Evolutionary conservation across 2,888 invertebrate species (phyloP).

Genomic region (Eilema caniola): DNA sequence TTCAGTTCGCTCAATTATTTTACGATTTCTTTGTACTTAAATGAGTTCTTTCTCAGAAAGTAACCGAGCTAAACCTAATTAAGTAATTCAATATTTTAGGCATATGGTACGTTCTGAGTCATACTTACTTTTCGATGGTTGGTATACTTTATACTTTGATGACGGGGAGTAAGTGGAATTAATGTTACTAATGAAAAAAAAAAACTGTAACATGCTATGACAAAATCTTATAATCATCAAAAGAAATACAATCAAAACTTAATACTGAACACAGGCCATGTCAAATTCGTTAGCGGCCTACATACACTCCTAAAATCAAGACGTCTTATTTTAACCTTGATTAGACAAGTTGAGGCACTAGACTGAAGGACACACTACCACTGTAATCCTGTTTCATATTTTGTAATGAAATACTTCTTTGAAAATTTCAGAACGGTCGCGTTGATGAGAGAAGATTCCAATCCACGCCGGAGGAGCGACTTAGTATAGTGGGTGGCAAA

Average conservation of each 20-base stretch:
- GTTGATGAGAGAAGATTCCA: constrained; percentile 96
- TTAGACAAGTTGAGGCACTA: too few relatives aligned
- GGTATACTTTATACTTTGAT: neutral
- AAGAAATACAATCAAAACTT: neutral
- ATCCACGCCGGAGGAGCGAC: constrained; percentile 95
- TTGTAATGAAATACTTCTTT: neutral
- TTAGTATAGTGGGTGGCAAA: constrained; percentile 98
- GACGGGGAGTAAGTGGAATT: neutral
- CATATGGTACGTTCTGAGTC: constrained; percentile 49
- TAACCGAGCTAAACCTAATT: constrained; percentile 47
- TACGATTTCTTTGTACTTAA: neutral
- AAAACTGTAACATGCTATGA: neutral
- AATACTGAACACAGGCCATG: neutral
- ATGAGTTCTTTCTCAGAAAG: constrained; percentile 42
- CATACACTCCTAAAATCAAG: too few relatives aligned
- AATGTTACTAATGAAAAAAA: neutral
- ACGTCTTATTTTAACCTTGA: neutral
- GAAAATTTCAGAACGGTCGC: constrained; percentile 90
- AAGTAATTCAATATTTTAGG: constrained; percentile 51
- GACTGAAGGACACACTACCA: neutral
- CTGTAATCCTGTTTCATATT: neutral
- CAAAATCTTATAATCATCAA: neutral
- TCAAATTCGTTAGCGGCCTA: too few relatives aligned
- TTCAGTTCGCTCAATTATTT: too few relatives aligned
- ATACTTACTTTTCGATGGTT: constrained; percentile 25